Evolutionary conservation across 2,888 invertebrate genomes (phyloP).

Genomic region (Agrotis ipsilon): DNA sequence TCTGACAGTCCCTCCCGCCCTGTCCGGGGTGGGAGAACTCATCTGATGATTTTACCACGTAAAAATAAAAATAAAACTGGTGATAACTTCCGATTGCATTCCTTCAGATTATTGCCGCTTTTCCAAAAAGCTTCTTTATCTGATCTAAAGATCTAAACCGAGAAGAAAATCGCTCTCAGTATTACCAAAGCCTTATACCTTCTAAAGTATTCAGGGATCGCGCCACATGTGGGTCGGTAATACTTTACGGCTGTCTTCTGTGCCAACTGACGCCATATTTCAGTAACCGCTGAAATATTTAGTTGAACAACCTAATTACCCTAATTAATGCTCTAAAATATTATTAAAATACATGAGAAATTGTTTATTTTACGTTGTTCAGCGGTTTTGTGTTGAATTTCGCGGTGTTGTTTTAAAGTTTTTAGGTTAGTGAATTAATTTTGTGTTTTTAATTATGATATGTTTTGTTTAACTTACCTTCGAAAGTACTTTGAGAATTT

Average conservation of each 20-base stretch:
- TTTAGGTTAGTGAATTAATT: constrained; percentile 3
- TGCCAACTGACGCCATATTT: constrained; percentile 61
- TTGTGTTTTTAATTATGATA: constrained; percentile 8
- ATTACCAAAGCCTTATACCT: constrained; percentile 45
- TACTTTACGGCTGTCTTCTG: constrained; percentile 68
- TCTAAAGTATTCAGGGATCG: constrained; percentile 69
- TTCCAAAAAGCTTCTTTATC: neutral
- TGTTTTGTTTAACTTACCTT: neutral
- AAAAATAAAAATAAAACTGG: too few relatives aligned
- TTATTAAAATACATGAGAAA: constrained; percentile 43
- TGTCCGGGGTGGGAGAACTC: too few relatives aligned
- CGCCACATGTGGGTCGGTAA: constrained; percentile 65
- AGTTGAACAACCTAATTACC: constrained; percentile 61
- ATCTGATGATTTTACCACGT: too few relatives aligned
- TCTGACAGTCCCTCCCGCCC: too few relatives aligned
- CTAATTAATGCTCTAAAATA: constrained; percentile 65
- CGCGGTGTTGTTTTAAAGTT: neutral
- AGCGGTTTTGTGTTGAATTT: constrained; percentile 9
- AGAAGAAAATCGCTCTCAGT: constrained; percentile 40
- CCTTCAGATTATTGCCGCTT: neutral
- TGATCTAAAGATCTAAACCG: neutral
- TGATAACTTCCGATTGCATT: neutral
- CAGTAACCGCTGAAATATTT: constrained; percentile 61
- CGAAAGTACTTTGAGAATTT: neutral
- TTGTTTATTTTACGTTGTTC: constrained; percentile 13